These are phyloP conservation scores for Catajapyx aquilonaris DNA, from an alignment of 1,140 invertebrate genomes.

Conservation along the genomic window DNA sequence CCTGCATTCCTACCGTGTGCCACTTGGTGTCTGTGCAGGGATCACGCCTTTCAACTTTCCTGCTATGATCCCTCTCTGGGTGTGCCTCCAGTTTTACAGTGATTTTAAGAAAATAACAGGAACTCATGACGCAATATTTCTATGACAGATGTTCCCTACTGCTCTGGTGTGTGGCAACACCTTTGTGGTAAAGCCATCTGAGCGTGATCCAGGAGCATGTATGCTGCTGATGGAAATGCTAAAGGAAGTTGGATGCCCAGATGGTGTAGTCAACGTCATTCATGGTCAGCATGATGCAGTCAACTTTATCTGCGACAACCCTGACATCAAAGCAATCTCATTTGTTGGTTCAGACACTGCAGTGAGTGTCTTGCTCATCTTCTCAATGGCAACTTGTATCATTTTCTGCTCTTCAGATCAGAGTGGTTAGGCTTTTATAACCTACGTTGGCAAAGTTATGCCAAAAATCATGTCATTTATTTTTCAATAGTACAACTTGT, in stretches of 20 bases:
- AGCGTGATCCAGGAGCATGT: constrained; percentile 88
- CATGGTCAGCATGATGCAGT: constrained; percentile 87
- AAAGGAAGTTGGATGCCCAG: constrained; percentile 75
- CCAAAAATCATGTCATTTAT: not conserved
- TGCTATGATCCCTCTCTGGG: constrained; percentile 98
- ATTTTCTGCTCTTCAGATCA: not conserved
- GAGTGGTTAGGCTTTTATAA: no score
- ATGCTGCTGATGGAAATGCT: constrained; percentile 84
- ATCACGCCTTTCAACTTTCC: constrained; percentile 94
- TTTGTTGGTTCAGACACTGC: constrained; percentile 95
- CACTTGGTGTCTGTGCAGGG: constrained; percentile 72
- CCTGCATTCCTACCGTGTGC: constrained; percentile 66
- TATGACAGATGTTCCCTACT: constrained; percentile 85
- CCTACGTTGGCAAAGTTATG: constrained; percentile 3
- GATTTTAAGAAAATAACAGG: no score
- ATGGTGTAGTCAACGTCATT: constrained; percentile 87
- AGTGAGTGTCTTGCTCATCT: constrained; percentile 34
- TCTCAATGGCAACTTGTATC: no score
- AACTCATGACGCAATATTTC: no score
- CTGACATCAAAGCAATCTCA: constrained; percentile 90
- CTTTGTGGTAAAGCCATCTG: constrained; percentile 65
- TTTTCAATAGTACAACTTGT: not conserved
- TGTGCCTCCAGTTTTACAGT: constrained; percentile 13
- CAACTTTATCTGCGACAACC: constrained; percentile 92
- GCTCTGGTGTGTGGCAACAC: constrained; percentile 76